Percentiles rank a stretch among this genome's conserved stretches.
These are phyloP conservation scores for Osmerus eperlanus DNA, from an alignment of 2,113 vertebrate genomes.

Conservation along the genomic window DNA sequence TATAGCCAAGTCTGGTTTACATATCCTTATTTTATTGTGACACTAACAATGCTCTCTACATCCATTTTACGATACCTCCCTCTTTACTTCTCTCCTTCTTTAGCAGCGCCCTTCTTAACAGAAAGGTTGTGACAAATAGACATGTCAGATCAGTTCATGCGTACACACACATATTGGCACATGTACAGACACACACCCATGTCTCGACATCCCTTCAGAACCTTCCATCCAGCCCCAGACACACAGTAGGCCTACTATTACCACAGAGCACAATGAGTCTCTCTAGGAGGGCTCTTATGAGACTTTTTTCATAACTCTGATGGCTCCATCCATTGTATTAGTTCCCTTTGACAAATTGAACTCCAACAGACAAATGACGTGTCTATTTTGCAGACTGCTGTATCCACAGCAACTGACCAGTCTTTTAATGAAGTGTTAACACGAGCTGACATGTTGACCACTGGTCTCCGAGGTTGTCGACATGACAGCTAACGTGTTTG, in stretches of 20 bases:
- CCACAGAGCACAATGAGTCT: conserved; percentile 1
- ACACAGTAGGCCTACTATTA: conserved; percentile 26
- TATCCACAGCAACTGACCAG: conserved; percentile 47
- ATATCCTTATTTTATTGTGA: too few species aligned
- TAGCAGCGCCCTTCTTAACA: conserved; percentile 41
- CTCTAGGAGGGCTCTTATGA: conserved; percentile 59
- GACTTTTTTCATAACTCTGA: conserved; percentile 64
- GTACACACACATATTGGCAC: conserved; percentile 9
- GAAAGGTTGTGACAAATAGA: conserved; percentile 50
- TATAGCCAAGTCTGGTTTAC: too few species aligned
- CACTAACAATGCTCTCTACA: too few species aligned
- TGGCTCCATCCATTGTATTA: conserved; percentile 62
- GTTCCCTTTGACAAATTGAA: conserved; percentile 68
- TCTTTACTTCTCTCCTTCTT: conserved; percentile 17
- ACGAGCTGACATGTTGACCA: conserved; percentile 48
- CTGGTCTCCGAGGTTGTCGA: conserved; percentile 38
- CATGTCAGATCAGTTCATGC: conserved; percentile 65
- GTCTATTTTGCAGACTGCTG: conserved; percentile 66
- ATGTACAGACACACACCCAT: conserved; percentile 17
- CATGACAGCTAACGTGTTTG: conserved; percentile 62
- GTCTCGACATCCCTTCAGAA: background rate
- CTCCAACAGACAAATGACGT: conserved; percentile 70
- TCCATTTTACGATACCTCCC: conserved; percentile 6
- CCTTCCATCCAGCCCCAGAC: conserved; percentile 5
- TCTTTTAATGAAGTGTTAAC: conserved; percentile 64